Conservation (phyloP, 2,797 vertebrate genomes). For the Psittacula derbiana region DNA sequence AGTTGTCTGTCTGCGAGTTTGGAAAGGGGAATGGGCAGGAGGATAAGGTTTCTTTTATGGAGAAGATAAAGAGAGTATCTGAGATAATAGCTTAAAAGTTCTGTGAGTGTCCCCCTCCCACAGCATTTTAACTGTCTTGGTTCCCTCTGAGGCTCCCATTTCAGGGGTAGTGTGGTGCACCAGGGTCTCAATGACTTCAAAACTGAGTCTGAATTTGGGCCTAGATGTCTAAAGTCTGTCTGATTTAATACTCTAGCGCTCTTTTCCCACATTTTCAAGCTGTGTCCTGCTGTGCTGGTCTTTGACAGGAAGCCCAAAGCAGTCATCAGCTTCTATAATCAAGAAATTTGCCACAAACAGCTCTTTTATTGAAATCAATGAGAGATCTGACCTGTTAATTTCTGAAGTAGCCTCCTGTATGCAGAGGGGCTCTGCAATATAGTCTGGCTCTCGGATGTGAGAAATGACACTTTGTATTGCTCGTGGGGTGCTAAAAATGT, state of each 20-base stretch:
- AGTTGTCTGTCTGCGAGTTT: neutral
- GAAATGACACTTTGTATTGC: constrained; percentile 52
- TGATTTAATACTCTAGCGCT: neutral
- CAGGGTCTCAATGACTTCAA: neutral
- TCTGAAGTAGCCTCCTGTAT: constrained; percentile 22
- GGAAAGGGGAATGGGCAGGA: neutral
- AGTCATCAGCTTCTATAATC: neutral
- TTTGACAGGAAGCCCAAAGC: constrained; percentile 25
- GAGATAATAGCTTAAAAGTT: neutral
- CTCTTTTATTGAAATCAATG: constrained; percentile 17
- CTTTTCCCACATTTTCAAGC: constrained; percentile 15
- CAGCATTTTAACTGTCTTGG: neutral
- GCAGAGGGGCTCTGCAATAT: neutral
- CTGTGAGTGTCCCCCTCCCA: neutral
- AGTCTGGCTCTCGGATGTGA: constrained; percentile 16
- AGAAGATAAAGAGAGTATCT: neutral
- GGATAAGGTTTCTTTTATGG: neutral
- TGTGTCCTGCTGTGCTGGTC: constrained; percentile 14
- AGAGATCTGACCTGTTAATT: constrained; percentile 28
- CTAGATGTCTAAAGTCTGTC: neutral
- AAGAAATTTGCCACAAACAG: constrained; percentile 34
- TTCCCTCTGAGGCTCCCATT: neutral
- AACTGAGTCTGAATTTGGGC: neutral
- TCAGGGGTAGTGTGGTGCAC: neutral
- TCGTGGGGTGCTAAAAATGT: constrained; percentile 42